A percentile compares a stretch with the other conserved stretches of the same genome.
phyloP scores from a whole-genome alignment of 2,888 invertebrate genomes.

The Pseudolycoriella hygida region DNA sequence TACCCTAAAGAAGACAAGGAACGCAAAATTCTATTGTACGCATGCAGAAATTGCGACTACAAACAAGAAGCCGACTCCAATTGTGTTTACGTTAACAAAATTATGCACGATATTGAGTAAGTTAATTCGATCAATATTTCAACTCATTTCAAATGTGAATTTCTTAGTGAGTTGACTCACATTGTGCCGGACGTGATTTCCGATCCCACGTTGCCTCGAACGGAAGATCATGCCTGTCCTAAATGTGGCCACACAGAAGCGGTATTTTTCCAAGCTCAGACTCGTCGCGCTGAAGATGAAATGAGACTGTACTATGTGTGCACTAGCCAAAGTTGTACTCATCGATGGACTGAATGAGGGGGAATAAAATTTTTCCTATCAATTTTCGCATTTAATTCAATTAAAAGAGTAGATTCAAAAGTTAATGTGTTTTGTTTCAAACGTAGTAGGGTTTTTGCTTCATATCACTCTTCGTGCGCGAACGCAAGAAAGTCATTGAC shows the following conservation, averaged over 20 bases:
- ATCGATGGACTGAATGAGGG: slow-evolving; percentile 90
- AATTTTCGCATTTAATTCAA: too few relatives aligned
- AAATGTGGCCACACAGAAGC: slow-evolving; percentile 90
- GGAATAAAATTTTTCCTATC: too few relatives aligned
- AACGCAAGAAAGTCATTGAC: too few relatives aligned
- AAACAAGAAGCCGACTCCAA: slow-evolving; percentile 93
- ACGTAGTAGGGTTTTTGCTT: too few relatives aligned
- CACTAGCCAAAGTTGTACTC: slow-evolving; percentile 77
- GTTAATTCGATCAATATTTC: too few relatives aligned
- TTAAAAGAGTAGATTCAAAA: too few relatives aligned
- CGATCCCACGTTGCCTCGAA: slow-evolving; percentile 93
- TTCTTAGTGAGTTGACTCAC: slow-evolving; percentile 86
- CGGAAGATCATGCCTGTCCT: slow-evolving; percentile 96
- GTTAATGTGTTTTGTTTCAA: too few relatives aligned
- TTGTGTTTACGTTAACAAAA: slow-evolving; percentile 99
- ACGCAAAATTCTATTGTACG: slow-evolving; percentile 82
- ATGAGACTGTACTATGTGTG: slow-evolving; percentile 97
- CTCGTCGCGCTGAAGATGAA: slow-evolving; percentile 91
- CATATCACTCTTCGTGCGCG: too few relatives aligned
- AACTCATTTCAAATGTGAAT: too few relatives aligned
- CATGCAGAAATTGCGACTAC: slow-evolving; percentile 96
- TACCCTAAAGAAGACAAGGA: slow-evolving; percentile 99
- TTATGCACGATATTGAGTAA: slow-evolving; percentile 99
- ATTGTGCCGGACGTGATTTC: slow-evolving; percentile 97
- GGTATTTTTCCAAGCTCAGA: slow-evolving; percentile 98